Evolutionary conservation across 2,797 vertebrate genomes (phyloP).

Genomic region (Geotrypetes seraphini): DNA sequence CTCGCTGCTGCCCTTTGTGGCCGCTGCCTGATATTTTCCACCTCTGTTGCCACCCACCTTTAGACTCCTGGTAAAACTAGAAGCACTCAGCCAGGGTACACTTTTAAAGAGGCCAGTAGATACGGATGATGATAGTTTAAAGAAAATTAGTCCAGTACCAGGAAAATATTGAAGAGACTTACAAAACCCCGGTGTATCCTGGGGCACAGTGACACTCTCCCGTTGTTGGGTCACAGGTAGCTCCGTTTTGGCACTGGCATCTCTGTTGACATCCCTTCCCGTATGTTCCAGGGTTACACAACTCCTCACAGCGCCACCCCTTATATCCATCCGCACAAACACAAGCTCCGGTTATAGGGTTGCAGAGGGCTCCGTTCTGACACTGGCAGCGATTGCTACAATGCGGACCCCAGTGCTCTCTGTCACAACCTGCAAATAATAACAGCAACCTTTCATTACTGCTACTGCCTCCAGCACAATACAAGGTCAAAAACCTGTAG

Average conservation of each 20-base stretch:
- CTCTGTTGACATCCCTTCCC: slow-evolving; percentile 88
- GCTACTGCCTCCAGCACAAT: too few species aligned
- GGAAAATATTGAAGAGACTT: too few species aligned
- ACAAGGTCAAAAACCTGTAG: too few species aligned
- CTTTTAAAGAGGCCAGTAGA: too few species aligned
- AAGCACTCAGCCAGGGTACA: too few species aligned
- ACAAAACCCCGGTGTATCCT: slow-evolving; percentile 91
- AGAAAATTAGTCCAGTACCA: too few species aligned
- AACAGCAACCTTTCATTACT: too few species aligned
- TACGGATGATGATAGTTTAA: too few species aligned
- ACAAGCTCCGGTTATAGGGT: slow-evolving; percentile 96
- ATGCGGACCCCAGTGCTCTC: slow-evolving; percentile 94
- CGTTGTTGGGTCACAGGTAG: slow-evolving; percentile 84
- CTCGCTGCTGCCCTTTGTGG: too few species aligned
- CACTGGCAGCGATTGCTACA: slow-evolving; percentile 97
- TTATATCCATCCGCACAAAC: slow-evolving; percentile 89
- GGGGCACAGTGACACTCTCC: slow-evolving; percentile 92
- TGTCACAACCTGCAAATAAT: slow-evolving; percentile 78
- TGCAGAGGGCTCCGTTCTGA: slow-evolving; percentile 92
- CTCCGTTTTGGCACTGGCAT: slow-evolving; percentile 90
- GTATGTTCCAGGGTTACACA: slow-evolving; percentile 77
- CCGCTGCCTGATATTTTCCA: too few species aligned
- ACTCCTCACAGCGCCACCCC: slow-evolving; percentile 95
- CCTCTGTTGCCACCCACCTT: too few species aligned
- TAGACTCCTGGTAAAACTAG: too few species aligned